Evolutionary conservation across 2,113 vertebrate species (phyloP).

Genomic region (Corvus moneduloides): DNA sequence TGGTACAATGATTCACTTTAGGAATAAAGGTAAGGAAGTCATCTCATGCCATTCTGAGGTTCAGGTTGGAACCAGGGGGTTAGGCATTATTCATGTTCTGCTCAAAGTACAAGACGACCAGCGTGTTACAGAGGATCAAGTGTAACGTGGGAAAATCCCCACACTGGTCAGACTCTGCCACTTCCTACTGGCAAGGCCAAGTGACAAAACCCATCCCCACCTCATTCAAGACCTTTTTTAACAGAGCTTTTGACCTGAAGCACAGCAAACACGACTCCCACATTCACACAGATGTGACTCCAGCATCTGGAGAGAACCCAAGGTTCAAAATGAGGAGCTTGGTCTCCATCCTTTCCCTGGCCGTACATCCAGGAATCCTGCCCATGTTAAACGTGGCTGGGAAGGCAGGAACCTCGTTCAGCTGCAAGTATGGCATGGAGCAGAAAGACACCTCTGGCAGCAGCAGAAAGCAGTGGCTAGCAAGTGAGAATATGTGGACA

Average conservation of each 20-base stretch:
- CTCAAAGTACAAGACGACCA: rapidly evolving
- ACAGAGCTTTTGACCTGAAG: neutral
- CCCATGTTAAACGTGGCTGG: rapidly evolving
- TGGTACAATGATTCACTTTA: neutral
- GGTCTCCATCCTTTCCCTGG: neutral
- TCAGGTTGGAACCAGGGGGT: neutral
- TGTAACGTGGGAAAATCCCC: rapidly evolving
- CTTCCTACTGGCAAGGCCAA: neutral
- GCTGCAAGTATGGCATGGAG: neutral
- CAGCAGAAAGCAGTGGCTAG: neutral
- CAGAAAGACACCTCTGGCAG: neutral
- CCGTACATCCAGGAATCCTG: neutral
- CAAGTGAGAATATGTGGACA: neutral
- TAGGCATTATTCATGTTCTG: neutral
- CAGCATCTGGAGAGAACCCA: neutral
- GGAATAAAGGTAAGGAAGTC: neutral
- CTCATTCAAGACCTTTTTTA: neutral
- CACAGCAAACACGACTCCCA: neutral
- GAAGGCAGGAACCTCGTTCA: neutral
- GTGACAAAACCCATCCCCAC: neutral
- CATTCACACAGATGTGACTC: rapidly evolving
- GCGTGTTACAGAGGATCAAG: rapidly evolving
- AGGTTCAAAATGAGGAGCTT: neutral
- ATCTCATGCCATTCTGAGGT: neutral
- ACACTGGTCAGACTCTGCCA: rapidly evolving